Percentiles rank a stretch among this genome's conserved stretches.
Evolutionary conservation across 2,888 invertebrate species (phyloP).

Genomic region (Stenolophus ochropezus): DNA sequence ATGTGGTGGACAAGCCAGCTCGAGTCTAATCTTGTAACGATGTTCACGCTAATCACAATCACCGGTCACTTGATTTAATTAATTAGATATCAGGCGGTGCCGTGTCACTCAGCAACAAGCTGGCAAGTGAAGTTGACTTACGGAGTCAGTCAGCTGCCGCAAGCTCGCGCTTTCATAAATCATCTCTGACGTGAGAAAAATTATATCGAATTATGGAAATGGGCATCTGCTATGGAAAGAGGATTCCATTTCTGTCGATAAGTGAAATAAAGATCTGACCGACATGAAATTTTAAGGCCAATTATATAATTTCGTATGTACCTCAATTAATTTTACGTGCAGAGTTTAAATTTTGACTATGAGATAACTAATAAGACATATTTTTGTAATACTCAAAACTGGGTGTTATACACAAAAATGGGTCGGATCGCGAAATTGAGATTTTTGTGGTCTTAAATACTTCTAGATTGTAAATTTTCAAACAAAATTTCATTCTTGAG

Average conservation of each 20-base stretch:
- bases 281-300: no score
- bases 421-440: no score
- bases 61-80: conserved; percentile 49
- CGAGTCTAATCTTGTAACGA: conserved; percentile 29
- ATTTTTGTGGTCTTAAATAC: no score
- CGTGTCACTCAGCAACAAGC: conserved; percentile 30
- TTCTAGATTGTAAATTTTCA: no score
- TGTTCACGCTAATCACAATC: conserved; percentile 31
- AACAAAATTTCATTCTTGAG: no score
- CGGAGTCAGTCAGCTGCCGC: background rate
- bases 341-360: no score
- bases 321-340: no score
- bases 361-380: no score
- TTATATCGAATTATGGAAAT: conserved; percentile 39
- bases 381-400: no score
- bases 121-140: conserved; percentile 5
- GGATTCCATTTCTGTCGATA: background rate
- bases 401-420: no score
- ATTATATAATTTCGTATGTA: no score
- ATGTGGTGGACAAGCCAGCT: conserved; percentile 8
- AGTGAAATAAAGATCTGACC: no score
- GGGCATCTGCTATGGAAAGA: background rate
- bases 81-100: conserved; percentile 31
- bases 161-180: conserved; percentile 38
- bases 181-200: conserved; percentile 49